Evolutionary conservation across 1,140 invertebrate genomes (phyloP).

Genomic region (Nautilus pompilius): DNA sequence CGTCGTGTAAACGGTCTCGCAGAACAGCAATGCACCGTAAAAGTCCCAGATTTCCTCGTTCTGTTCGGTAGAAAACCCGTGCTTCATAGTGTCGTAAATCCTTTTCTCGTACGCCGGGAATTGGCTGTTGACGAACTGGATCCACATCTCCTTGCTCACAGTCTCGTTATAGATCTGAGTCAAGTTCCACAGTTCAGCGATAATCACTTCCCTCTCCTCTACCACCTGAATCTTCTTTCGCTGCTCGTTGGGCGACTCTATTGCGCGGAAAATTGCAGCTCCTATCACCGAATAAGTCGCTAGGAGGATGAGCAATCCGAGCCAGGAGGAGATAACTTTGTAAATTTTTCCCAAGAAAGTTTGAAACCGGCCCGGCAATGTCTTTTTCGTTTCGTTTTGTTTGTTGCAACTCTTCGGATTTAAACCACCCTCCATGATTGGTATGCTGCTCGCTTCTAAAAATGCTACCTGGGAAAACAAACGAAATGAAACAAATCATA

Average conservation of each 20-base stretch:
- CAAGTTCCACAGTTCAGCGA: neutral
- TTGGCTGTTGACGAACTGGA: neutral
- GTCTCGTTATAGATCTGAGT: neutral
- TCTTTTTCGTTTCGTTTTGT: too few relatives aligned
- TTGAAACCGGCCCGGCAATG: too few relatives aligned
- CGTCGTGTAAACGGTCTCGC: neutral
- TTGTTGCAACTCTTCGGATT: too few relatives aligned
- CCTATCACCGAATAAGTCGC: neutral
- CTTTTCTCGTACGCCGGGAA: neutral
- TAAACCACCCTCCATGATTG: too few relatives aligned
- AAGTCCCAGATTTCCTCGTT: slow-evolving; percentile 4
- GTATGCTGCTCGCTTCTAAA: too few relatives aligned
- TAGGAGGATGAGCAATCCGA: neutral
- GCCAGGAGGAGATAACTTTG: too few relatives aligned
- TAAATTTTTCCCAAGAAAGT: too few relatives aligned
- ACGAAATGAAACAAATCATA: too few relatives aligned
- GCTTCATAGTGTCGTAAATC: neutral
- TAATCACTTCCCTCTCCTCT: neutral
- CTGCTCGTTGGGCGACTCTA: neutral
- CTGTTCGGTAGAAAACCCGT: neutral
- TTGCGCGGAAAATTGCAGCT: neutral
- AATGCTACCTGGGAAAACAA: too few relatives aligned
- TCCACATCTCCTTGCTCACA: neutral
- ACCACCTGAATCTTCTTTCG: neutral
- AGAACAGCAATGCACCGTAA: slow-evolving; percentile 1